phyloP scores from a whole-genome alignment of 2,888 invertebrate genomes.

The Aplocera efformata region DNA sequence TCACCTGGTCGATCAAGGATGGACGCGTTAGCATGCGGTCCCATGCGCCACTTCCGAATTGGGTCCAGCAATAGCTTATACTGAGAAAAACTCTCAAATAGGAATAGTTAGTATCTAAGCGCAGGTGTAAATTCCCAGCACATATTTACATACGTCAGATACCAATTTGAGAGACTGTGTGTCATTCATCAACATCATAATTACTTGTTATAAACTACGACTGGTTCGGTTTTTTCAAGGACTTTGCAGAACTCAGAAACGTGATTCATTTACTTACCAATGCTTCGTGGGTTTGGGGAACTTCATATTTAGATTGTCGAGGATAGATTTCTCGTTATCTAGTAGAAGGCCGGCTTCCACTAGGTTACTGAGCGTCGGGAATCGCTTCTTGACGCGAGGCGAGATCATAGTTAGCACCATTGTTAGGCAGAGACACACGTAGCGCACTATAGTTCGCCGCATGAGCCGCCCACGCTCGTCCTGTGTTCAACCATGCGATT shows the following conservation, averaged over 20 bases:
- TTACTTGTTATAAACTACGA: too few relatives aligned
- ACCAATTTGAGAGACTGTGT: neutral
- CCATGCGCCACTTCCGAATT: too few relatives aligned
- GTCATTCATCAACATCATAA: slow-evolving; percentile 2
- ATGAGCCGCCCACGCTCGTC: slow-evolving; percentile 91
- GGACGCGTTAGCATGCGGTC: too few relatives aligned
- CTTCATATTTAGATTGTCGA: slow-evolving; percentile 88
- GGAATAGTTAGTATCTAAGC: too few relatives aligned
- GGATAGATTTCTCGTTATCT: slow-evolving; percentile 89
- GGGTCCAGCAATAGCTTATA: too few relatives aligned
- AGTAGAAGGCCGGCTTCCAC: slow-evolving; percentile 91
- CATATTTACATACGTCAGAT: neutral
- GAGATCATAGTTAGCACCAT: slow-evolving; percentile 93
- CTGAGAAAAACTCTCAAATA: too few relatives aligned
- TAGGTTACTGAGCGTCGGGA: slow-evolving; percentile 90
- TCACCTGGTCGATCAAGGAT: too few relatives aligned
- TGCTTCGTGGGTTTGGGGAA: slow-evolving; percentile 93
- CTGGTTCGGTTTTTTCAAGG: too few relatives aligned
- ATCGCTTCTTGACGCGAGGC: slow-evolving; percentile 92
- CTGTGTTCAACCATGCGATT: slow-evolving; percentile 50
- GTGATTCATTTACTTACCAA: slow-evolving; percentile 77
- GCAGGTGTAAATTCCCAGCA: neutral
- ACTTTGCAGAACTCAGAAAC: neutral
- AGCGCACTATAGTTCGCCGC: slow-evolving; percentile 90
- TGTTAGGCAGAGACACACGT: slow-evolving; percentile 92